These are phyloP conservation scores for Aythya baeri DNA, from an alignment of 2,113 vertebrate species.

Conservation along the genomic window DNA sequence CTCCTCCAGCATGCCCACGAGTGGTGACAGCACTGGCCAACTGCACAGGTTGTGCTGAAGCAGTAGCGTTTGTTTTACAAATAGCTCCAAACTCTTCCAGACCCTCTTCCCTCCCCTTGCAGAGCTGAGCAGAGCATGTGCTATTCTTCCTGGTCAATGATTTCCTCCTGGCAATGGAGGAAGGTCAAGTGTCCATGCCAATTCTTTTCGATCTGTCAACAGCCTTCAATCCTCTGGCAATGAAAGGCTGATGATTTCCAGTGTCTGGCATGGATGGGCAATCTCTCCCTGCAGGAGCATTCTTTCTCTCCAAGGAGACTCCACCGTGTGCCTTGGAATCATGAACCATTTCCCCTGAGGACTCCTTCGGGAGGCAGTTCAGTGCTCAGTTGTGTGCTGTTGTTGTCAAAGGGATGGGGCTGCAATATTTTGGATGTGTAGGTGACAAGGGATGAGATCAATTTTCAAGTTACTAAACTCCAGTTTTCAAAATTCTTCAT, in stretches of 20 bases:
- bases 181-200: conserved; percentile 46
- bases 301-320: conserved; percentile 26
- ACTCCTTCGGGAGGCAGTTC: not conserved
- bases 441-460: not conserved
- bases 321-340: not conserved
- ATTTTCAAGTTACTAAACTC: not conserved
- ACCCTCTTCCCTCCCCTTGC: not conserved
- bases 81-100: not conserved
- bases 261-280: conserved; percentile 33
- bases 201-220: conserved; percentile 21
- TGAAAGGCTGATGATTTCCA: conserved; percentile 18
- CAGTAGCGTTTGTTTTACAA: not conserved
- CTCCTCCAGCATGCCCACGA: not conserved
- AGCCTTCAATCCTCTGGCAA: not conserved
- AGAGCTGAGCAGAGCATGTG: not conserved
- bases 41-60: conserved; percentile 18
- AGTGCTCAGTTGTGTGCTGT: not conserved
- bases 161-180: conserved; percentile 39
- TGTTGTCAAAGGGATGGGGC: not conserved
- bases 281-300: conserved; percentile 16
- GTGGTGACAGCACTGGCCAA: not conserved
- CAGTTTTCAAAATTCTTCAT: not conserved
- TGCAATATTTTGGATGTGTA: not conserved
- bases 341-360: not conserved
- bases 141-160: conserved; percentile 29